Conservation (phyloP, 2,113 vertebrate genomes). For the Brachirus orientalis region DNA sequence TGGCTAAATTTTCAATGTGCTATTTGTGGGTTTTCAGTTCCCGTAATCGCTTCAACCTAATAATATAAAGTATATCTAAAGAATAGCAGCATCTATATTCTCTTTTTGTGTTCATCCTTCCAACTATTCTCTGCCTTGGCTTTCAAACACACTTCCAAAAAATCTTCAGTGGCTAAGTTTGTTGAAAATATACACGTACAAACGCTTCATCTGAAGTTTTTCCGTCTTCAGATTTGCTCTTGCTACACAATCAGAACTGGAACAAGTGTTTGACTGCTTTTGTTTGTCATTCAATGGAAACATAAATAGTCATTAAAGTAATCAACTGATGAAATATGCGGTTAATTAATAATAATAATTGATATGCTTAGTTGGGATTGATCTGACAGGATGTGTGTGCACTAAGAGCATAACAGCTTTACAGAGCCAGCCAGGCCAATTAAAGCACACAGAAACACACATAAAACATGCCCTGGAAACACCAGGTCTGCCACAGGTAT, state of each 20-base stretch:
- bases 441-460: constrained; percentile 49
- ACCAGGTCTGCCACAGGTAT: constrained; percentile 65
- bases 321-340: not conserved
- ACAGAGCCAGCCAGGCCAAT: constrained; percentile 40
- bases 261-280: too few relatives aligned
- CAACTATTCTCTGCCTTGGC: too few relatives aligned
- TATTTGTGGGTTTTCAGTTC: constrained; percentile 67
- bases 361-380: not conserved
- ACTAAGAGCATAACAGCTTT: constrained; percentile 23
- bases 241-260: not conserved
- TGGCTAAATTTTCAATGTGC: constrained; percentile 52
- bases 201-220: too few relatives aligned
- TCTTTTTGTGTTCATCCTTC: too few relatives aligned
- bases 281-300: too few relatives aligned
- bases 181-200: too few relatives aligned
- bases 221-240: too few relatives aligned
- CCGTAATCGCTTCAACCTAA: constrained; percentile 30
- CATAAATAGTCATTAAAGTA: too few relatives aligned
- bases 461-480: constrained; percentile 61
- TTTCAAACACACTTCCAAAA: too few relatives aligned
- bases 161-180: too few relatives aligned
- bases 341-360: not conserved
- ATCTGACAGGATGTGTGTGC: constrained; percentile 7
- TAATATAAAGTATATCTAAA: too few relatives aligned
- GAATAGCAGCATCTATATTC: too few relatives aligned